These are phyloP conservation scores for Brenthis hecate DNA, from an alignment of 2,888 invertebrate species.

Conservation along the genomic window DNA sequence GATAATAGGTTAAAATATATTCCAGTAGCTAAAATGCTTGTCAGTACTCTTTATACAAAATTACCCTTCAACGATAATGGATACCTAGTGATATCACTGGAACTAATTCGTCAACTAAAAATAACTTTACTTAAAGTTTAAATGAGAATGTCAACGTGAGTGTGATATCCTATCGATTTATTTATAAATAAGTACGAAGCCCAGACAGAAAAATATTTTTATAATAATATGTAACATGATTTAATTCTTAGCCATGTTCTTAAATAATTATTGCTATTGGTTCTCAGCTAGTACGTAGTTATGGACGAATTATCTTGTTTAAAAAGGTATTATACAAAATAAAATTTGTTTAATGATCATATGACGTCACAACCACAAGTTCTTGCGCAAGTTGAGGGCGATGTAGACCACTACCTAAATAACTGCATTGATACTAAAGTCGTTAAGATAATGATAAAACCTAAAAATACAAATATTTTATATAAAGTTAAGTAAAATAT, in stretches of 20 bases:
- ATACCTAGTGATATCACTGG: conserved; percentile 15
- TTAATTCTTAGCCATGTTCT: too few relatives aligned
- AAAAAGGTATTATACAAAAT: conserved; percentile 9
- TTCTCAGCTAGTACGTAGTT: too few relatives aligned
- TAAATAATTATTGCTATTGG: too few relatives aligned
- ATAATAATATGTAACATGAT: too few relatives aligned
- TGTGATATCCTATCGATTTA: not conserved
- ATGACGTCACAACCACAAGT: conserved; percentile 52
- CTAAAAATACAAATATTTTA: conserved; percentile 16
- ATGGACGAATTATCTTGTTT: not conserved
- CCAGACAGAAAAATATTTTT: too few relatives aligned
- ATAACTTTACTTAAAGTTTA: conserved; percentile 14
- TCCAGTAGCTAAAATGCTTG: conserved; percentile 75
- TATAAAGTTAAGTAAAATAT: conserved; percentile 5
- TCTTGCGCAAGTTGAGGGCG: conserved; percentile 46
- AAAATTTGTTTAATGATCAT: conserved; percentile 17
- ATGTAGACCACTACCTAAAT: conserved; percentile 55
- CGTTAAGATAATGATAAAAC: conserved; percentile 59
- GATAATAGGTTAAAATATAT: conserved; percentile 71
- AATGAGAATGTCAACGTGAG: conserved; percentile 4
- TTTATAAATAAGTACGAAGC: not conserved
- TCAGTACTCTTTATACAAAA: conserved; percentile 56
- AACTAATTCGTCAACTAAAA: conserved; percentile 20
- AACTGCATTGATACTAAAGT: conserved; percentile 56
- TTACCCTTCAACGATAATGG: conserved; percentile 34